Base-by-base conservation (phyloP, 2,888 invertebrate genomes). In the Mythimna albipuncta region DNA sequence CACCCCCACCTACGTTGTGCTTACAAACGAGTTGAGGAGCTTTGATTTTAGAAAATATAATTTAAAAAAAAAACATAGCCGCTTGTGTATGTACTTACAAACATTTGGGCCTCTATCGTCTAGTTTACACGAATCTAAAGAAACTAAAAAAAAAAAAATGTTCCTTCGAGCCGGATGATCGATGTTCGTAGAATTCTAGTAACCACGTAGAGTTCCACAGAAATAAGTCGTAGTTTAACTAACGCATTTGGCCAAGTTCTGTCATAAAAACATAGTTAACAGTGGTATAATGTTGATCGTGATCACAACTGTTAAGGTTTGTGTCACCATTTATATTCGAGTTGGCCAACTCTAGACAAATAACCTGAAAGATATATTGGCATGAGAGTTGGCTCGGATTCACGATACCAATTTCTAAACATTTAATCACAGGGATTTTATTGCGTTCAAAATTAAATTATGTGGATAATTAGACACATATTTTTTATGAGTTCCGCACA, bases 401-500 rank as follows among this genome's bases (percentile, higher is more conserved):
- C 65, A 69, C 63, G 71, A 73, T 44, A 76, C 78, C 61, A 65
- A 79, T 66, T 75, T 79, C 59, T 41, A 71, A 64, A 75, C 61
- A 72, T 75, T 72, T 44, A 79, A 67, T 67, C 62, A 70, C 7
- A 21, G 11, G 16, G n/a, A 69, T 61, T 81, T 80, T 70, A 76
- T 72, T 47, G 57, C 57, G 59, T 65, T 69, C 54, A 64, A 72
- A 83, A 73, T 69, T 74, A 77, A 74, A 76, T 81, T 65, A 73
- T 61, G 61, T 21, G 54, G 66, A 62, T 79, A 80, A 80, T 80
- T 81, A 55, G 64, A 70, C 64, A 55, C 64, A 21, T 74, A 75
- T 74, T 80, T 75, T 81, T 84, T 73, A 81, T 66, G 78, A 72
- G 69, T 81, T 81, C 64, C 69, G 50, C 50, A 59, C 62, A 38